These are phyloP conservation scores for Scaptomyza caliginosa DNA, from an alignment of 2,888 invertebrate genomes.

Conservation along the genomic window DNA sequence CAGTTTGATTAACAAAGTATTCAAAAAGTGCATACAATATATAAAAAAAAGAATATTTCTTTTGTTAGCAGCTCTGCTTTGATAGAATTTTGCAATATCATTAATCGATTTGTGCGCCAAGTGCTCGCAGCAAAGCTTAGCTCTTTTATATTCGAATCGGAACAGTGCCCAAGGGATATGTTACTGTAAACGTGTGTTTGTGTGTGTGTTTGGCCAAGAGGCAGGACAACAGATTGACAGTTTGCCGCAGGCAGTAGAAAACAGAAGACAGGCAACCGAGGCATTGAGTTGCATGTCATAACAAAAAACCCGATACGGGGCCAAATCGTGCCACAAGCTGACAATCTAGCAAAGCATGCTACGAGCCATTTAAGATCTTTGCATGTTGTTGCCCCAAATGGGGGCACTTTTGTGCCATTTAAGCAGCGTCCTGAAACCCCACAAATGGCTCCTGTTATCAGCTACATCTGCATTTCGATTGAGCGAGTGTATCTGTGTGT, in stretches of 20 bases:
- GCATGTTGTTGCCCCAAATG: slow-evolving; percentile 16
- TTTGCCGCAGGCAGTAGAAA: slow-evolving; percentile 7
- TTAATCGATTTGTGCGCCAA: slow-evolving; percentile 36
- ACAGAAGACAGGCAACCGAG: slow-evolving; percentile 1
- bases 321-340: slow-evolving; percentile 7
- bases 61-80: slow-evolving; percentile 17
- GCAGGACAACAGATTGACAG: slow-evolving; percentile 28
- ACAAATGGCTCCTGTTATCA: slow-evolving; percentile 13
- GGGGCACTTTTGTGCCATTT: slow-evolving; percentile 21
- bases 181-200: neutral
- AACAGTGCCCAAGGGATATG: slow-evolving; percentile 17
- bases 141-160: slow-evolving; percentile 9
- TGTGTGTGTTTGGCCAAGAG: slow-evolving; percentile 13
- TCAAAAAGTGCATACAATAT: no score
- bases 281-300: slow-evolving; percentile 49
- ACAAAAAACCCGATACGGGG: slow-evolving; percentile 31
- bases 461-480: slow-evolving; percentile 39
- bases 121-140: slow-evolving; percentile 1
- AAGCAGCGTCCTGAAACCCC: slow-evolving; percentile 13
- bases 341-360: slow-evolving; percentile 23
- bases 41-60: neutral
- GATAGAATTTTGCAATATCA: slow-evolving; percentile 31
- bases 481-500: neutral
- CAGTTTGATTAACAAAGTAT: no score
- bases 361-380: slow-evolving; percentile 35